phyloP scores from a whole-genome alignment of 2,113 vertebrate genomes.

The Sylvia atricapilla region DNA sequence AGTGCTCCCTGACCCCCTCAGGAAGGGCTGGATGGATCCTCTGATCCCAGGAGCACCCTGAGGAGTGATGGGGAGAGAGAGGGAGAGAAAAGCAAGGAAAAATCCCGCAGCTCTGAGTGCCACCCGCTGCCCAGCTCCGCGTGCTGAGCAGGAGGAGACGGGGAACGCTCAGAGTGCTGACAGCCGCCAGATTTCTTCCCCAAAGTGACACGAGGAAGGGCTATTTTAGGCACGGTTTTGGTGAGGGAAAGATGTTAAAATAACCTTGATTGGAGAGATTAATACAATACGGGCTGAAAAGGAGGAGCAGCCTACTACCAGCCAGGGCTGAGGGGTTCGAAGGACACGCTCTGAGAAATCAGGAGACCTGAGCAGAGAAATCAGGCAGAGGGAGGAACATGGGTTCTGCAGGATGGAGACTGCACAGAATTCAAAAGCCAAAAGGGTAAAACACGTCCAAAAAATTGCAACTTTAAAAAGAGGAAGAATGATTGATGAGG shows the following conservation, averaged over 20 bases:
- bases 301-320: neutral
- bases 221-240: constrained; percentile 19
- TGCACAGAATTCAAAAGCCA: neutral
- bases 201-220: constrained; percentile 33
- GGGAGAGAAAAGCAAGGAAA: neutral
- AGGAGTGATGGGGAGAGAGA: neutral
- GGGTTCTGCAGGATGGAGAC: neutral
- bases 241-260: neutral
- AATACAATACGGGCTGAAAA: neutral
- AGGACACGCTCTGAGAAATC: neutral
- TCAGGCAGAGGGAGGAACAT: neutral
- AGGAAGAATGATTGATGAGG: neutral
- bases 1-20: neutral
- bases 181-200: neutral
- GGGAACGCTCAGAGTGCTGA: neutral
- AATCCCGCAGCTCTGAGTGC: neutral
- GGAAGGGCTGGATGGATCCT: neutral
- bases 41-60: neutral
- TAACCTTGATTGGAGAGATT: neutral
- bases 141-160: neutral
- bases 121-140: neutral
- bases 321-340: accelerated
- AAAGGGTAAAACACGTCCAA: neutral
- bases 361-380: neutral
- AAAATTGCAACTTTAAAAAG: neutral